A percentile compares a stretch with the other conserved stretches of the same genome.
Evolutionary conservation across 2,888 invertebrate genomes (phyloP).

Genomic region (Zelleria hepariella): DNA sequence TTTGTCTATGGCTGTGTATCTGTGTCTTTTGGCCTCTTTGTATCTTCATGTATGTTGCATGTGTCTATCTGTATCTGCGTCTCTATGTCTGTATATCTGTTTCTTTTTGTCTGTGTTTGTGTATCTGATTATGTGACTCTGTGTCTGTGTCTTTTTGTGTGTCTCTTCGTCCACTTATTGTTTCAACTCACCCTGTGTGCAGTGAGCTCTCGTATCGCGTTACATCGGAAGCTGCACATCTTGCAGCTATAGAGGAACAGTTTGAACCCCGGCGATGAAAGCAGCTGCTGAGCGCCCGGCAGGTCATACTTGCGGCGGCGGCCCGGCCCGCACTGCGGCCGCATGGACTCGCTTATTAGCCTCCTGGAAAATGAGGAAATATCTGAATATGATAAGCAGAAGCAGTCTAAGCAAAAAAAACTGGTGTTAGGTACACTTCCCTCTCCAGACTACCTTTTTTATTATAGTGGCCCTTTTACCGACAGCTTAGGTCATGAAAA

Average conservation of each 20-base stretch:
- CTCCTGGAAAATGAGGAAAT: background rate
- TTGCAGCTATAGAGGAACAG: slow-evolving; percentile 62
- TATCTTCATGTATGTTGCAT: background rate
- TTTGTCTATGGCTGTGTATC: too few relatives aligned
- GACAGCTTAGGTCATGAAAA: too few relatives aligned
- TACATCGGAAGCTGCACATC: slow-evolving; percentile 54
- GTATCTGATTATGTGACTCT: background rate
- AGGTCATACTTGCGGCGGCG: slow-evolving; percentile 31
- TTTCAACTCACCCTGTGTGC: slow-evolving; percentile 42
- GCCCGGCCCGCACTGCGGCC: slow-evolving; percentile 17
- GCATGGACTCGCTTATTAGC: background rate
- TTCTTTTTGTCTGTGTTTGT: background rate
- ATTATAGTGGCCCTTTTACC: too few relatives aligned
- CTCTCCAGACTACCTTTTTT: too few relatives aligned
- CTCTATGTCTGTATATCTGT: background rate
- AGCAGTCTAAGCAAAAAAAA: background rate
- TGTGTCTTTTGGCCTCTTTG: too few relatives aligned
- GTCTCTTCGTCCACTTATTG: background rate
- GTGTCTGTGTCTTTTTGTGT: background rate
- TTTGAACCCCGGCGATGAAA: slow-evolving; percentile 55
- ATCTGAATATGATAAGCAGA: background rate
- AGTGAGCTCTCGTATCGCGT: slow-evolving; percentile 58
- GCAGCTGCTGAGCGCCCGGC: slow-evolving; percentile 48
- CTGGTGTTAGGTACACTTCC: too few relatives aligned
- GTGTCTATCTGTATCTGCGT: background rate